Evolutionary conservation across 2,888 invertebrate species (phyloP), one percentile per base, ranked within the genome.

Genomic region (Ptychoptera albimana): DNA sequence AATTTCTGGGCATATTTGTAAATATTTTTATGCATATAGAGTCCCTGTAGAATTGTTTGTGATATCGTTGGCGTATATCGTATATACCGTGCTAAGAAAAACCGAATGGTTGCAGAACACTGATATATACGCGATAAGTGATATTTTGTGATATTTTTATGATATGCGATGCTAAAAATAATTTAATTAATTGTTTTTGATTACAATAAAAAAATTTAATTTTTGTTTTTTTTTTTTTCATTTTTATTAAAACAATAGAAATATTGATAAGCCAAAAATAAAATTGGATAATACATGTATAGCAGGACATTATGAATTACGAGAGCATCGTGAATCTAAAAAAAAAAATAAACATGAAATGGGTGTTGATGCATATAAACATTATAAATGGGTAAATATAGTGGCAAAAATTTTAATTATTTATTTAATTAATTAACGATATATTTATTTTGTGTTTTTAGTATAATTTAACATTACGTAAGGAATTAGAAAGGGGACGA

Each of bases 401-500:
- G n/a, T n/a, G n/a, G n/a, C n/a, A 8, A 5, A 32, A 11, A 11
- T 32, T 11, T 12, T 14, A 38, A 39, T 15, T 39, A 41, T 29
- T 8, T 2, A 13, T 16, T 15, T 29, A 39, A n/a, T 15, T 16
- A 16, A 15, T 23, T 10, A 39, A 13, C 8, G 15, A n/a, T 14
- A 15, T 2, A 13, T 14, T 13, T 37, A 8, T 37, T 37, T 39
- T 23, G 32, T 32, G n/a, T n/a, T 32, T 32, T 9, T 32, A 42
- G 46, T 46, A 46, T 14, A 46, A 39, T 40, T 30, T 36, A 36
- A 46, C 39, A 39, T n/a, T 46, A 9, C 6, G 8, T 11, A 10
- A 37, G 10, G 46, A 46, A 39, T n/a, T 46, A 2, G 36, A 39
- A 11, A 15, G n/a, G 12, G 23, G 12, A 10, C 11, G 35, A 14